Conservation (phyloP, 2,888 invertebrate species). For the Acleris emargana region DNA sequence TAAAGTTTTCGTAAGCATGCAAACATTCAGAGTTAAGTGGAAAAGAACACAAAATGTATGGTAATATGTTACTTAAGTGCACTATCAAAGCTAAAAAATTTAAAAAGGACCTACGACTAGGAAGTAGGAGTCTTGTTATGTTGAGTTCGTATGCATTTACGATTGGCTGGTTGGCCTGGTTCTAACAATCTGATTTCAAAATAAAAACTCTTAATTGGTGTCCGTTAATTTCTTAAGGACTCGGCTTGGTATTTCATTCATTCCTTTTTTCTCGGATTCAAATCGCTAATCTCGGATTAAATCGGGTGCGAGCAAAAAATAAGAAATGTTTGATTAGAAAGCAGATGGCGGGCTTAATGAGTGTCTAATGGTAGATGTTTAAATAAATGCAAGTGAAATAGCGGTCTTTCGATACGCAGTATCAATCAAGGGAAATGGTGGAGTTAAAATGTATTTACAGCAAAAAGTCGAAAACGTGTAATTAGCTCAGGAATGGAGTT, state of each 20-base stretch:
- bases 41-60: constrained; percentile 1
- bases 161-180: neutral
- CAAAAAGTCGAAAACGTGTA: neutral
- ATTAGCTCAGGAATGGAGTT: too few species aligned
- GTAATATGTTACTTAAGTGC: constrained; percentile 1
- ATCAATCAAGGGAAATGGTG: neutral
- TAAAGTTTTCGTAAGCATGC: neutral
- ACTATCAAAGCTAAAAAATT: neutral
- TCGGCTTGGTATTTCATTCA: constrained; percentile 43
- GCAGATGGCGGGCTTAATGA: constrained; percentile 60
- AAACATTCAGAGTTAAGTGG: neutral
- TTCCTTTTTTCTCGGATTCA: constrained; percentile 45
- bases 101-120: neutral
- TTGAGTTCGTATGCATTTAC: neutral
- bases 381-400: constrained; percentile 38
- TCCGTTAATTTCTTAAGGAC: constrained; percentile 38
- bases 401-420: constrained; percentile 4
- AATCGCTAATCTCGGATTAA: constrained; percentile 48
- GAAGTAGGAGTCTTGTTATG: neutral
- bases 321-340: constrained; percentile 59
- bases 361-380: constrained; percentile 48
- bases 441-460: neutral
- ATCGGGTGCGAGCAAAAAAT: constrained; percentile 49
- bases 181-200: constrained; percentile 18
- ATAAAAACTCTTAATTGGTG: constrained; percentile 38